phyloP scores from a whole-genome alignment of 2,797 vertebrate species.

The Syncerus caffer region DNA sequence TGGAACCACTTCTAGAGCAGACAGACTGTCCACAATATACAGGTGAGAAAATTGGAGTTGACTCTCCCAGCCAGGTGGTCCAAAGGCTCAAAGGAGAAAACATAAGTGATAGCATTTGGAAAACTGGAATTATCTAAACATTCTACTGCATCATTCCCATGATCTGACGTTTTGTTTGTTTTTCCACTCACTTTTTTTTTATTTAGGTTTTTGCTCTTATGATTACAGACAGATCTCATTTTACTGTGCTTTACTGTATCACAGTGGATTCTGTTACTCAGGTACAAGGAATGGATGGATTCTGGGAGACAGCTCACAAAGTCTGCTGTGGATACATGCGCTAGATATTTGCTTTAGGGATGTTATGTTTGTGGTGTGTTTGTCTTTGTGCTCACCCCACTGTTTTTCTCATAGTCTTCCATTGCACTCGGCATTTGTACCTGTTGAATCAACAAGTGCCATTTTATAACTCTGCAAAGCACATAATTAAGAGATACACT shows the following conservation, averaged over 20 bases:
- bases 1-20: not conserved
- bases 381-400: not conserved
- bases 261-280: not conserved
- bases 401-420: not conserved
- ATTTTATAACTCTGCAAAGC: not conserved
- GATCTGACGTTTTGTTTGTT: not conserved
- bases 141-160: not conserved
- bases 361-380: not conserved
- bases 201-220: not conserved
- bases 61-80: not conserved
- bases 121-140: not conserved
- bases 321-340: not conserved
- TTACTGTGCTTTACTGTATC: not conserved
- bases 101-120: not conserved
- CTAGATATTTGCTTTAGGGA: not conserved
- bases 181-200: not conserved
- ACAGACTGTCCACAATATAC: no score
- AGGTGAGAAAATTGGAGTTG: not conserved
- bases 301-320: not conserved
- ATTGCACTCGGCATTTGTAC: not conserved
- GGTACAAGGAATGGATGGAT: not conserved
- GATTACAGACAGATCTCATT: not conserved
- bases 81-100: not conserved
- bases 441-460: not conserved
- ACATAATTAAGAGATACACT: not conserved